These are phyloP conservation scores for Scaptodrosophila lebanonensis DNA, from an alignment of 1,140 invertebrate genomes.

Conservation along the genomic window DNA sequence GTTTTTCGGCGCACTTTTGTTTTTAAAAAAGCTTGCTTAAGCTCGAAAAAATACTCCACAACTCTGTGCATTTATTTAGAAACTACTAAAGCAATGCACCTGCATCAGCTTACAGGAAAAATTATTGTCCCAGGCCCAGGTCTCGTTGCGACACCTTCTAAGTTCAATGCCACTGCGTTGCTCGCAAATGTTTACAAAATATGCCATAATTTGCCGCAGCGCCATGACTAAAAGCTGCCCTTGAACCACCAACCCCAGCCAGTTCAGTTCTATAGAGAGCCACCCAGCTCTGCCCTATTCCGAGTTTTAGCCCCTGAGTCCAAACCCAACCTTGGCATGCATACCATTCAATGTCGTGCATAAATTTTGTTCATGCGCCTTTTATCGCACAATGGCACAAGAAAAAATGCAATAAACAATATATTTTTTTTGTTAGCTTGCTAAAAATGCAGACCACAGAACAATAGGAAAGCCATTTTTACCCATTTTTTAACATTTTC, in stretches of 20 bases:
- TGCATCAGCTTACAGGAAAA: too few relatives aligned
- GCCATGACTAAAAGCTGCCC: conserved; percentile 40
- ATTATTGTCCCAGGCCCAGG: too few relatives aligned
- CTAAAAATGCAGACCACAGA: conserved; percentile 33
- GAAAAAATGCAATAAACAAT: conserved; percentile 54
- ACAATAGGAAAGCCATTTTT: conserved; percentile 53
- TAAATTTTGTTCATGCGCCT: conserved; percentile 46
- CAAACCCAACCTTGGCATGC: conserved; percentile 17
- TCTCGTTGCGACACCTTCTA: too few relatives aligned
- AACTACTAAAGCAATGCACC: too few relatives aligned
- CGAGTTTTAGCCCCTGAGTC: background rate
- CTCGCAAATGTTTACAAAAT: conserved; percentile 7
- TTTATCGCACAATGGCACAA: conserved; percentile 29
- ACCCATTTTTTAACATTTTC: conserved; percentile 53
- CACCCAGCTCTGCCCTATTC: background rate
- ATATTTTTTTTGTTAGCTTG: conserved; percentile 36
- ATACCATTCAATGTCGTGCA: conserved; percentile 50
- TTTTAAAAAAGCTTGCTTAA: too few relatives aligned
- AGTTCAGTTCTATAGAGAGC: background rate
- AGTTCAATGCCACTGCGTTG: conserved; percentile 44
- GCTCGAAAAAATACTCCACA: too few relatives aligned
- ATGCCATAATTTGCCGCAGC: conserved; percentile 44
- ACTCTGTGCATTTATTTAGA: too few relatives aligned
- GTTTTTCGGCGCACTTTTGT: too few relatives aligned
- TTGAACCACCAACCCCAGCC: conserved; percentile 18